Evolutionary conservation across 2,888 invertebrate genomes (phyloP), one percentile per base, ranked within the genome.

Genomic region (Plemyria rubiginata): DNA sequence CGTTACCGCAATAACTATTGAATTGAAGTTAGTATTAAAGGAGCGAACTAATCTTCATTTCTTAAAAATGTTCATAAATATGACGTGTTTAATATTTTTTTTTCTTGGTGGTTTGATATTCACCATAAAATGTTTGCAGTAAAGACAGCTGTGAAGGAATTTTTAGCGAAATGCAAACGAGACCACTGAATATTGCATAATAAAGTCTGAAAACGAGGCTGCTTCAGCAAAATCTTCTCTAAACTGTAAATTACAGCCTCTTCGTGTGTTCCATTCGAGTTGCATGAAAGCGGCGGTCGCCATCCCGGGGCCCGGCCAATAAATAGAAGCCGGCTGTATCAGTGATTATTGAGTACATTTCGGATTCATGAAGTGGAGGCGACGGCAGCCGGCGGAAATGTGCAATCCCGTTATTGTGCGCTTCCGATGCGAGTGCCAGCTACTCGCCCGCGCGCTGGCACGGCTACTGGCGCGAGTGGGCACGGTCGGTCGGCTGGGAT

Each of bases 331-430:
- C 43, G 32, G 41, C 22, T 48, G 60, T 55, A 60, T 46, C 62
- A 13, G 46, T 58, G 60, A 62, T 60, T 62, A 65, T 58, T 54
- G 66, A 55, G 54, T 57, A 50, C 64, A 64, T 68, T 58, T 36
- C 16, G 54, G 64, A 68, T 68, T 59, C 66, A 66, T 66, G 68
- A 66, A 63, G 59, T 43, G 59, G 40, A 53, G 53, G 51, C 49
- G 54, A 43, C 43, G 55, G 13, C 59, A 54, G 58, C 38, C 52
- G 45, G 70, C 75, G 78, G 79, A 78, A 78, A 77, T 78, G 76
- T 78, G 74, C 81, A 76, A 76, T 82, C 75, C 55, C 73, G 76
- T 76, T 79, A 79, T 82, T 79, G 77, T 75, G 45, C 60, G 71
- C 72, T 72, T 71, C 72, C 73, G 68, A 40, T 46, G 28, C 49